Evolutionary conservation across 2,113 vertebrate genomes (phyloP), one percentile per base, ranked within the genome.

Genomic region (Prochilodus magdalenae): DNA sequence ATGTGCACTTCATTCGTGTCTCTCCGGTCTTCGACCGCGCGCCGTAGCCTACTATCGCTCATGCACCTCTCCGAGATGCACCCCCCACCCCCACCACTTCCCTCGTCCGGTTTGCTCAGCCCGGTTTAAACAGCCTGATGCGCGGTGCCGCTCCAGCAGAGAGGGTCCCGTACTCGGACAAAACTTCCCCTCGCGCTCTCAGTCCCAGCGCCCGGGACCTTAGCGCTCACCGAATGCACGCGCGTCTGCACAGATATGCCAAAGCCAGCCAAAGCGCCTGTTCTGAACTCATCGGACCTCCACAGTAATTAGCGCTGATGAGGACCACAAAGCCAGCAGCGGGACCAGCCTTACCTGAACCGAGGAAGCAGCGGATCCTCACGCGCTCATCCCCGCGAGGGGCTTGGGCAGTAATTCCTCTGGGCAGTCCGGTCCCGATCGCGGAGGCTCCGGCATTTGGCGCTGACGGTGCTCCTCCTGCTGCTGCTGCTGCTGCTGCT

Each of bases 361-460:
- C 55, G 47, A 71, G 47, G 44, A 44, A 83, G 81, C 81, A 29
- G 80, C 29, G n/a, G 11, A 49, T 59, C 10, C 22, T 83, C 81
- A 73, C 74, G 24, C 66, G 73, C 73, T 80, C 67, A 79, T 84
- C 84, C 62, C 84, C 59, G 53, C 40, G 13, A 26, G 24, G 72
- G 20, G 62, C 40, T 66, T 44, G 75, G 40, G 67, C 62, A 80
- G 77, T 94, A 60, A 94, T 93, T 93, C 92, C 92, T 89, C 90
- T 78, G 53, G 27, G 69, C 27, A 62, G 73, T 20, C 29, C 22
- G 84, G 89, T 86, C 90, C 84, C 44, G 81, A 29, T 82, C 84
- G 76, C 78, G 83, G 83, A 77, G 81, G 85, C 60, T 88, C 85
- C 24, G 86, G 44, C 79, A 80, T 79, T 84, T 87, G 71, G 85